These are phyloP conservation scores for Heptranchias perlo DNA, from an alignment of 2,113 vertebrate species.

Conservation along the genomic window DNA sequence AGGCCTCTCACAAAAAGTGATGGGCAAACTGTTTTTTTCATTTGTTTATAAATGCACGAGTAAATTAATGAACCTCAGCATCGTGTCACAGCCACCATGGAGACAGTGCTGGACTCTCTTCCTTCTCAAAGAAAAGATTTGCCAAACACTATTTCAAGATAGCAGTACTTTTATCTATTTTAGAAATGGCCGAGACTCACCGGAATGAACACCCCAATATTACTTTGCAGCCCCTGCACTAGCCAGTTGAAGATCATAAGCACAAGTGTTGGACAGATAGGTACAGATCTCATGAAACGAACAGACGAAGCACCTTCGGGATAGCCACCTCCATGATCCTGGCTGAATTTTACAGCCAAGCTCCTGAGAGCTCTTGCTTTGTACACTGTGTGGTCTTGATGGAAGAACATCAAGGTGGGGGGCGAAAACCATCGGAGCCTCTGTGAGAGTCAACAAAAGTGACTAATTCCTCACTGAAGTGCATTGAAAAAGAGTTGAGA, in stretches of 20 bases:
- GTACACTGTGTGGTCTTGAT: not conserved
- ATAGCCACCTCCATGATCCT: not conserved
- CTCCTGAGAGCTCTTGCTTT: not conserved
- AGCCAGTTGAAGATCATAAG: not conserved
- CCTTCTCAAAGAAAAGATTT: slow-evolving; percentile 13
- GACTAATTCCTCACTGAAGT: not conserved
- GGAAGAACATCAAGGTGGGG: not conserved
- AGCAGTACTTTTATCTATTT: not conserved
- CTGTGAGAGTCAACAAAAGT: not conserved
- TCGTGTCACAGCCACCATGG: not conserved
- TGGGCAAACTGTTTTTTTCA: not conserved
- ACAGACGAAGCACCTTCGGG: not conserved
- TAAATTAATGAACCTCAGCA: not conserved
- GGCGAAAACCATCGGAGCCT: not conserved
- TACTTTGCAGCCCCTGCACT: not conserved
- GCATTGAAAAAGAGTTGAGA: not conserved
- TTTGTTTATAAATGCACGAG: not conserved
- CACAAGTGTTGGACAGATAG: not conserved
- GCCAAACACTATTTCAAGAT: not conserved
- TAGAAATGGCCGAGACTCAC: not conserved
- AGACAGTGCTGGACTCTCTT: not conserved
- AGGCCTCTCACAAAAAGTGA: no score
- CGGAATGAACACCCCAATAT: not conserved
- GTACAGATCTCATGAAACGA: not conserved
- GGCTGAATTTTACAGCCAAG: not conserved